Percentiles rank a stretch among this genome's conserved stretches.
Evolutionary conservation across 2,888 invertebrate species (phyloP).

Genomic region (Nephrotoma guestfalica): DNA sequence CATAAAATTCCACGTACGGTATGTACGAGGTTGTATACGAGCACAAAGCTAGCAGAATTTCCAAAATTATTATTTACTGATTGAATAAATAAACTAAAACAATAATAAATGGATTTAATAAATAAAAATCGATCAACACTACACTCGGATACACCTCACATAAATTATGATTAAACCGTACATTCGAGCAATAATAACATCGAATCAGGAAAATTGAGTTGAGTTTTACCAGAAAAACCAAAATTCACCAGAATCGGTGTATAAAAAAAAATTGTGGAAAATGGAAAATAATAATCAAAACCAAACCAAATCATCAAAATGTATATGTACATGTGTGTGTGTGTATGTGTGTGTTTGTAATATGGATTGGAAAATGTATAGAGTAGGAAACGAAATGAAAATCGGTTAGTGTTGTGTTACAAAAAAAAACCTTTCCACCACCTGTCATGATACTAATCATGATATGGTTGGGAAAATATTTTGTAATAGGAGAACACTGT

Average conservation of each 20-base stretch:
- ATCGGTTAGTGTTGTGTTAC: neutral
- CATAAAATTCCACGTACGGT: neutral
- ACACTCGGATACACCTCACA: neutral
- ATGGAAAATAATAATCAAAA: neutral
- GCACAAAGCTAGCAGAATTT: no score
- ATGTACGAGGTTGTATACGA: neutral
- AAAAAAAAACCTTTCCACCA: constrained; percentile 1
- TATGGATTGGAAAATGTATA: neutral
- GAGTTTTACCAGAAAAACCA: neutral
- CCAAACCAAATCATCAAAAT: constrained; percentile 3
- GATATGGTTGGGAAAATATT: neutral
- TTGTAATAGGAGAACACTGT: neutral
- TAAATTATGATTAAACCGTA: neutral
- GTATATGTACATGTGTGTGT: neutral
- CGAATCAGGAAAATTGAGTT: neutral
- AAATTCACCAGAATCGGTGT: neutral
- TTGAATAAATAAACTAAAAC: neutral
- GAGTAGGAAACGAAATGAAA: neutral
- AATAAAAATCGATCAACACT: neutral
- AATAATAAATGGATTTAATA: neutral
- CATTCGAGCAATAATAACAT: neutral
- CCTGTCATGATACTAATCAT: constrained; percentile 11
- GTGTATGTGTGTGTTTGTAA: neutral
- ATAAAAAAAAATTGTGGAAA: neutral
- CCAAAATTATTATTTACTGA: neutral